Evolutionary conservation across 1,140 invertebrate species (phyloP).

Genomic region (Papilio aristodemus): DNA sequence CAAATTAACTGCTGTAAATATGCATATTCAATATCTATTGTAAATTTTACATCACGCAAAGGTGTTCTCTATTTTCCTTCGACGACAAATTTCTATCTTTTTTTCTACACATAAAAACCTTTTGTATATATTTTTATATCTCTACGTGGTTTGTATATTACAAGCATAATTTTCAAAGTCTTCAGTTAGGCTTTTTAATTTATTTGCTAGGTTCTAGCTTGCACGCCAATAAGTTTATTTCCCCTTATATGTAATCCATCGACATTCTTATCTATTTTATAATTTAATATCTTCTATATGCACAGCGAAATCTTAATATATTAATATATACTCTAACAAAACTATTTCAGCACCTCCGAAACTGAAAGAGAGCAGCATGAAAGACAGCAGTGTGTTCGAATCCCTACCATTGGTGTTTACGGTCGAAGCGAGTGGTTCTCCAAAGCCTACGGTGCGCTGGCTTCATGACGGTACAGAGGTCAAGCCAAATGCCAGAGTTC

Average conservation of each 20-base stretch:
- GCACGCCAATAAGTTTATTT: background rate
- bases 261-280: background rate
- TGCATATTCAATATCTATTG: slow-evolving; percentile 38
- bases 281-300: background rate
- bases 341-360: slow-evolving; percentile 85
- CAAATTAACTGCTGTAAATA: slow-evolving; percentile 59
- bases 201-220: background rate
- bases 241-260: background rate
- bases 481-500: slow-evolving; percentile 82
- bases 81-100: background rate
- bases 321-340: background rate
- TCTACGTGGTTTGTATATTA: background rate
- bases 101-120: background rate
- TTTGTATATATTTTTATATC: background rate
- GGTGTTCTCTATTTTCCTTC: background rate
- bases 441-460: slow-evolving; percentile 89
- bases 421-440: slow-evolving; percentile 86
- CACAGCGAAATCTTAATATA: background rate
- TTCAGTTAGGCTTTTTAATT: slow-evolving; percentile 1
- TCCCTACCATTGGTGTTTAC: slow-evolving; percentile 87
- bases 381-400: slow-evolving; percentile 87
- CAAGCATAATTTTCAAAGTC: slow-evolving; percentile 1
- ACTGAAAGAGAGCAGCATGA: slow-evolving; percentile 86
- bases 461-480: slow-evolving; percentile 86
- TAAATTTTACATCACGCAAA: slow-evolving; percentile 38